phyloP scores from a whole-genome alignment of 1,140 invertebrate genomes.

The Gonatopus flavifemur region DNA sequence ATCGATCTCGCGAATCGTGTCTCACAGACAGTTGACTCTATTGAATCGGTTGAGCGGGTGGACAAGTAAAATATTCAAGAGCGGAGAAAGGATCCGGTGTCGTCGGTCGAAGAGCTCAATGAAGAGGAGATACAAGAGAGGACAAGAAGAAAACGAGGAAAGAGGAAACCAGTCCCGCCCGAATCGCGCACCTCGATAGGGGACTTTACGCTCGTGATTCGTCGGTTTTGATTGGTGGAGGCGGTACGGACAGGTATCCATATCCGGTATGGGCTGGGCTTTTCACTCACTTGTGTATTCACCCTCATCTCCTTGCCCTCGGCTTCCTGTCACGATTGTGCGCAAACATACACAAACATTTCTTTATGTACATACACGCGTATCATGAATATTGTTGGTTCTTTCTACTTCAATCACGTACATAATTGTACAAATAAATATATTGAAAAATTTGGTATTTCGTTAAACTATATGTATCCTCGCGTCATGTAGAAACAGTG shows the following conservation, averaged over 20 bases:
- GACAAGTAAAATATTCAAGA: slow-evolving; percentile 1
- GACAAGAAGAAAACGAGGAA: slow-evolving; percentile 13
- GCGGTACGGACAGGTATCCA: slow-evolving; percentile 52
- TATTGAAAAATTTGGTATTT: too few species aligned
- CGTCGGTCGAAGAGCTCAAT: not conserved
- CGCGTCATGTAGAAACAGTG: too few species aligned
- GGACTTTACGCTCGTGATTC: slow-evolving; percentile 47
- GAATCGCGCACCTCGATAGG: slow-evolving; percentile 51
- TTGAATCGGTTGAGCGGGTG: not conserved
- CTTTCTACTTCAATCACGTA: too few species aligned
- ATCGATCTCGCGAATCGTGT: not conserved
- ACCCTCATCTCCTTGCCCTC: slow-evolving; percentile 21
- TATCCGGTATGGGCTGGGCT: slow-evolving; percentile 50
- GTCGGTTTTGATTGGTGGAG: slow-evolving; percentile 52
- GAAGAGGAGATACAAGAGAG: slow-evolving; percentile 14
- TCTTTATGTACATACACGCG: not conserved
- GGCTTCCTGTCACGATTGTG: slow-evolving; percentile 28
- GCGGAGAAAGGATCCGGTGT: slow-evolving; percentile 8
- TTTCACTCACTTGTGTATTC: slow-evolving; percentile 12
- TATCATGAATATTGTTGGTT: not conserved
- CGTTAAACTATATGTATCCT: too few species aligned
- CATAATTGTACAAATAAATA: too few species aligned
- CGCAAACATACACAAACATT: slow-evolving; percentile 8
- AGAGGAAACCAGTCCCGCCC: slow-evolving; percentile 36
- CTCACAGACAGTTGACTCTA: too few species aligned